Evolutionary conservation across 2,797 vertebrate genomes (phyloP).

Genomic region (Lacerta agilis): DNA sequence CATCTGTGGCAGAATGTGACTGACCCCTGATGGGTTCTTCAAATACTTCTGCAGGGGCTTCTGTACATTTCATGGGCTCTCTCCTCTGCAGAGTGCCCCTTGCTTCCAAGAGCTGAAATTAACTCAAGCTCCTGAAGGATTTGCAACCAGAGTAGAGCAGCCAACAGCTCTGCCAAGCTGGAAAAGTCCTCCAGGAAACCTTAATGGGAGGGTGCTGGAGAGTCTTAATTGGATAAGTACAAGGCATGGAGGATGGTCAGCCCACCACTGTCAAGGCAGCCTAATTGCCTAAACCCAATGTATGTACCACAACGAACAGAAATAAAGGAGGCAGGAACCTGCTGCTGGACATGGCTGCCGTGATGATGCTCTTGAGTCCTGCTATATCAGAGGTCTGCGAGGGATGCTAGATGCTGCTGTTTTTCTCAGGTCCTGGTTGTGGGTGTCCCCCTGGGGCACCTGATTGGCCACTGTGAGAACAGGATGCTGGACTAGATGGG

Average conservation of each 20-base stretch:
- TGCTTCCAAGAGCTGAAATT: neutral
- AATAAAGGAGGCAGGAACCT: too few species aligned
- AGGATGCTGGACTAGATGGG: too few species aligned
- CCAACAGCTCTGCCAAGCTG: constrained; percentile 37
- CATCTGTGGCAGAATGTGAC: neutral
- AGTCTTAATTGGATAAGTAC: constrained; percentile 77
- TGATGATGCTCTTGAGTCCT: too few species aligned
- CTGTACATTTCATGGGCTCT: neutral
- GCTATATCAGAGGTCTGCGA: too few species aligned
- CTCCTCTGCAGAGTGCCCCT: neutral
- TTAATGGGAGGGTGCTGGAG: constrained; percentile 58
- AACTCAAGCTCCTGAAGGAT: neutral
- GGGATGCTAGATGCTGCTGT: too few species aligned
- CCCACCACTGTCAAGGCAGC: constrained; percentile 57
- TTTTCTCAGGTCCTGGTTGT: too few species aligned
- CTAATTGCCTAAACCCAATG: constrained; percentile 51
- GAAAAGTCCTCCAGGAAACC: constrained; percentile 76
- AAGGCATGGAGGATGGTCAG: constrained; percentile 55
- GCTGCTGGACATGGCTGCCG: neutral
- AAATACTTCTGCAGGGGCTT: neutral
- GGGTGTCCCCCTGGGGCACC: too few species aligned
- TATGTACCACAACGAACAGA: neutral
- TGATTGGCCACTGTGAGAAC: too few species aligned
- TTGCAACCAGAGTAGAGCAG: constrained; percentile 48
- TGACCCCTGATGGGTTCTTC: neutral